phyloP scores from a whole-genome alignment of 2,797 vertebrate genomes.

The Pangasius macronema region DNA sequence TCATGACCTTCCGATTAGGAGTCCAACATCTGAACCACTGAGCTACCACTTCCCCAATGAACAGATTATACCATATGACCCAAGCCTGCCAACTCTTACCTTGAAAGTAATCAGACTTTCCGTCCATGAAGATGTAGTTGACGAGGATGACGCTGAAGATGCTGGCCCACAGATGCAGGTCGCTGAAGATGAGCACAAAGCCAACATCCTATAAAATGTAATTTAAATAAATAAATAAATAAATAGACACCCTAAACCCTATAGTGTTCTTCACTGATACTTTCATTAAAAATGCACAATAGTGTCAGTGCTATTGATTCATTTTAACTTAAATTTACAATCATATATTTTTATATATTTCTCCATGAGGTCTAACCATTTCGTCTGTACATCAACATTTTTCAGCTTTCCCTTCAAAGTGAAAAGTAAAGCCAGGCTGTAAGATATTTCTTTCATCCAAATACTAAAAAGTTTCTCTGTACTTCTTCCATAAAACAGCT shows the following conservation, averaged over 20 bases:
- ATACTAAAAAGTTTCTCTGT: not conserved
- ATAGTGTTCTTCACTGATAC: not conserved
- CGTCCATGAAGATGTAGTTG: conserved; percentile 89
- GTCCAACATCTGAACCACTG: no score
- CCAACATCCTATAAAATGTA: conserved; percentile 74
- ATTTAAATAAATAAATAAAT: not conserved
- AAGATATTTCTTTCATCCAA: not conserved
- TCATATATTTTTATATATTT: not conserved
- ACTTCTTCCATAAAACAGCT: not conserved
- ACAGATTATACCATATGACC: not conserved
- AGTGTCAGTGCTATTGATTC: not conserved
- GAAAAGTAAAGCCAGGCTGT: not conserved
- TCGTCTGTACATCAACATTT: not conserved
- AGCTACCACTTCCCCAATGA: no score
- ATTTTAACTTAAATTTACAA: not conserved
- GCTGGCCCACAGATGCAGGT: conserved; percentile 84
- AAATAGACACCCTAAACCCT: not conserved
- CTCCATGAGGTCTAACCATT: not conserved
- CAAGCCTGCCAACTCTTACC: conserved; percentile 65
- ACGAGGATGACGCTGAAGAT: conserved; percentile 84
- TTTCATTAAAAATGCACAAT: not conserved
- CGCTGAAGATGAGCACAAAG: conserved; percentile 80
- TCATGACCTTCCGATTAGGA: no score
- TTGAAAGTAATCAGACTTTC: conserved; percentile 89
- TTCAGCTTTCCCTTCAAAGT: not conserved